Evolutionary conservation across 2,113 vertebrate genomes (phyloP).

Genomic region (Tychaedon coryphoeus): DNA sequence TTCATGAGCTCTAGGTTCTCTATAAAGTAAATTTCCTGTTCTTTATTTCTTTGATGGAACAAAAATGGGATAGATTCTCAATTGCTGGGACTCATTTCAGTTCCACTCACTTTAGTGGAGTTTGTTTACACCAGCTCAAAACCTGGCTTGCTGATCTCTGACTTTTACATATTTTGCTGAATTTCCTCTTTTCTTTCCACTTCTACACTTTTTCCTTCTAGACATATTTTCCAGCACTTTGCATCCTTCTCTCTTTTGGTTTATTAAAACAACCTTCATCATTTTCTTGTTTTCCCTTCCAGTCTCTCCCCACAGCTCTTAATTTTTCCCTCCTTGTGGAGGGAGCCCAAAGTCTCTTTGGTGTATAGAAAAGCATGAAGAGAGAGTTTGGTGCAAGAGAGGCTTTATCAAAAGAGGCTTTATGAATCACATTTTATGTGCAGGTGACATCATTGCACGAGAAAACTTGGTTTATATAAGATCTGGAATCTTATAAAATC

Average conservation of each 20-base stretch:
- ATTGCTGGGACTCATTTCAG: neutral
- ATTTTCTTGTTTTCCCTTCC: neutral
- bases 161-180: neutral
- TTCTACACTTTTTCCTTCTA: conserved; percentile 16
- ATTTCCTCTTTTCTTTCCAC: conserved; percentile 31
- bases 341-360: neutral
- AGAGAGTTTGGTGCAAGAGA: neutral
- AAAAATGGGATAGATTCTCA: neutral
- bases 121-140: neutral
- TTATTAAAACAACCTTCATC: neutral
- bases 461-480: neutral
- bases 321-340: neutral
- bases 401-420: neutral
- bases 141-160: neutral
- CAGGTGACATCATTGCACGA: neutral
- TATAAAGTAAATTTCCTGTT: neutral
- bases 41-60: neutral
- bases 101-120: neutral
- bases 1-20: neutral
- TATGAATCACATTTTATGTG: neutral
- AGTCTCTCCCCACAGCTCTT: neutral
- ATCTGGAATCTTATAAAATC: neutral
- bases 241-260: neutral
- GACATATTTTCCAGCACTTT: conserved; percentile 8
- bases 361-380: neutral